Conservation (phyloP, 2,113 vertebrate genomes). For the Gnathonemus echidnorhynchus region DNA sequence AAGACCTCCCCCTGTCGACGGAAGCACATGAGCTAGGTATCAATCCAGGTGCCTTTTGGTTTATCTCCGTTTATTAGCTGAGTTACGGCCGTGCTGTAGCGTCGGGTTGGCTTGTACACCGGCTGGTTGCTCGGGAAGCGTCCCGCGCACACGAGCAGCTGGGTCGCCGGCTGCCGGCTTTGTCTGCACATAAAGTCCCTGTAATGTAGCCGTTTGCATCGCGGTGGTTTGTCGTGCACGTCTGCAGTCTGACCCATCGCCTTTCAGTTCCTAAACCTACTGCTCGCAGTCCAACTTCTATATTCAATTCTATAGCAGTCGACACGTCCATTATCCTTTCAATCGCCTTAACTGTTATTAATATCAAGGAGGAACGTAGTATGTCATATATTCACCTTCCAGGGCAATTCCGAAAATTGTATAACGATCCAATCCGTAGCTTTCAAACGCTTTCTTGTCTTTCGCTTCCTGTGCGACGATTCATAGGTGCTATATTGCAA, state of each 20-base stretch:
- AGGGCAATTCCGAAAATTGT: background rate
- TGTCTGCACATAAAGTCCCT: background rate
- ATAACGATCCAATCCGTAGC: background rate
- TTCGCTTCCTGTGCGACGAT: background rate
- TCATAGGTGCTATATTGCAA: background rate
- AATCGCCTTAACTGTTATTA: background rate
- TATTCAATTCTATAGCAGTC: background rate
- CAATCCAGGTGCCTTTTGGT: background rate
- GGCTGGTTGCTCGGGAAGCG: background rate
- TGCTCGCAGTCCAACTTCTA: background rate
- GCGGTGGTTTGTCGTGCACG: background rate
- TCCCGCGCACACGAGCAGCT: background rate
- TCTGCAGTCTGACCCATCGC: background rate
- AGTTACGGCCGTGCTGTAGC: background rate
- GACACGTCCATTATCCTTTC: background rate
- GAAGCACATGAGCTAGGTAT: background rate
- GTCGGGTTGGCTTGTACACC: background rate
- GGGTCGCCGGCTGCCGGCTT: background rate
- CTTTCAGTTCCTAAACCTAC: background rate
- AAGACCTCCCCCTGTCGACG: background rate
- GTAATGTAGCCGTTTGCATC: background rate
- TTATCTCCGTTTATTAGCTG: background rate
- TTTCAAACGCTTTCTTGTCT: background rate
- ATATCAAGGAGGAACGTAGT: background rate
- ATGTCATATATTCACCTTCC: background rate